These are phyloP conservation scores for Meloidogyne exigua DNA, from an alignment of 1,140 invertebrate species.

Conservation along the genomic window DNA sequence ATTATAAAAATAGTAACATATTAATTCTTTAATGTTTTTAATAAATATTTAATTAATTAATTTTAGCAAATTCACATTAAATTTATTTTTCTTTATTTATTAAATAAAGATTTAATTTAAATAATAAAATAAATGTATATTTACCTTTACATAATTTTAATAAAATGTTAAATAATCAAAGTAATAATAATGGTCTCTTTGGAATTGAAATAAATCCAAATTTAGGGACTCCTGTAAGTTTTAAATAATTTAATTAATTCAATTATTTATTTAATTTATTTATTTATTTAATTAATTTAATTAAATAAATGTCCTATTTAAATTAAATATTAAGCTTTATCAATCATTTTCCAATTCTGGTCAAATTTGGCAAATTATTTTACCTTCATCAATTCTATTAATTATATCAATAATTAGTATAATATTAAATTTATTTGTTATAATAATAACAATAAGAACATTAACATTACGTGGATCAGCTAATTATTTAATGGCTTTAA, in stretches of 20 bases:
- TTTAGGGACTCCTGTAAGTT: background rate
- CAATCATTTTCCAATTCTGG: constrained; percentile 4
- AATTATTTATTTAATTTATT: too few species aligned
- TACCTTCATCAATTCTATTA: background rate
- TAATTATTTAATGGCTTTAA: constrained; percentile 23
- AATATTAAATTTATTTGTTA: constrained; percentile 2
- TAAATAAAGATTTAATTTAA: too few species aligned
- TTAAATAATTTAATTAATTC: background rate
- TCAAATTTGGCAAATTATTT: background rate
- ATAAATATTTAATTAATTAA: too few species aligned
- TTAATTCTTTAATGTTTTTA: too few species aligned
- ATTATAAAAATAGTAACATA: too few species aligned
- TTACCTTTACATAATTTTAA: too few species aligned
- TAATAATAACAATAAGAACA: constrained; percentile 1
- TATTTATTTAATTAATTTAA: background rate
- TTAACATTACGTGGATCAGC: constrained; percentile 15
- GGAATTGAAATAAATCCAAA: background rate
- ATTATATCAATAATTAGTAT: background rate
- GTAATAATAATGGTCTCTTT: background rate
- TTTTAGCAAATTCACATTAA: too few species aligned
- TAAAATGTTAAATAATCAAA: too few species aligned
- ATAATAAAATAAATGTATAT: too few species aligned
- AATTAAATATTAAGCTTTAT: background rate
- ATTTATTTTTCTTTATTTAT: too few species aligned
- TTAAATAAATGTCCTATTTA: too few species aligned